These are phyloP conservation scores for Prenolepis imparis DNA, from an alignment of 2,888 invertebrate species.

Conservation along the genomic window DNA sequence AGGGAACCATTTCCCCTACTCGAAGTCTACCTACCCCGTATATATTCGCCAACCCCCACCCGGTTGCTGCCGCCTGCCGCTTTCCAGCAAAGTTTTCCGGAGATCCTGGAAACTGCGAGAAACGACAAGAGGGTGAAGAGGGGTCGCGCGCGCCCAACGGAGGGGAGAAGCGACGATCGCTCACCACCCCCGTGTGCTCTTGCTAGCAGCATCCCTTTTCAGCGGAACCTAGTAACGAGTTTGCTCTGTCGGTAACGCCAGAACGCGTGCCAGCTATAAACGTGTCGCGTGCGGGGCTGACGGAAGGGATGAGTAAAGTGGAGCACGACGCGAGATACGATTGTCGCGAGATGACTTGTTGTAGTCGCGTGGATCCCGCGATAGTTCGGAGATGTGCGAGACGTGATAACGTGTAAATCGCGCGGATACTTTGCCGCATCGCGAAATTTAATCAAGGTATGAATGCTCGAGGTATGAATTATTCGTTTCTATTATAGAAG, in stretches of 20 bases:
- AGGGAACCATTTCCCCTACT: conserved; percentile 70
- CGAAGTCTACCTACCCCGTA: conserved; percentile 68
- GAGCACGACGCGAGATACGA: conserved; percentile 58
- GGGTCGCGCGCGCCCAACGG: conserved; percentile 59
- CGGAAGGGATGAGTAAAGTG: conserved; percentile 73
- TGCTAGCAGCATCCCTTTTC: conserved; percentile 72
- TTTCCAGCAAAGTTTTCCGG: conserved; percentile 80
- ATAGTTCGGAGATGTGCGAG: conserved; percentile 41
- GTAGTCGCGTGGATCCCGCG: conserved; percentile 31
- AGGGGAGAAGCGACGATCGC: conserved; percentile 72
- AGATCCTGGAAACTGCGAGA: conserved; percentile 75
- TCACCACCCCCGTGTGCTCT: conserved; percentile 68
- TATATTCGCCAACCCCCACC: conserved; percentile 69
- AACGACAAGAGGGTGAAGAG: conserved; percentile 49
- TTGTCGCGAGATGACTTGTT: conserved; percentile 49
- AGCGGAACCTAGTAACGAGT: conserved; percentile 76
- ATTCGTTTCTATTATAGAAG: neutral
- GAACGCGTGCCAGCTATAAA: conserved; percentile 75
- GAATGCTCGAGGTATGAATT: conserved; percentile 47
- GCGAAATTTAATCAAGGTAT: conserved; percentile 43
- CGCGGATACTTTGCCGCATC: conserved; percentile 49
- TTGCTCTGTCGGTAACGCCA: conserved; percentile 76
- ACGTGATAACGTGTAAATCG: conserved; percentile 53
- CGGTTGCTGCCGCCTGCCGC: conserved; percentile 69
- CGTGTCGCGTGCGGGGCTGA: conserved; percentile 75